Conservation (phyloP, 2,888 invertebrate species). For the Leucania comma region DNA sequence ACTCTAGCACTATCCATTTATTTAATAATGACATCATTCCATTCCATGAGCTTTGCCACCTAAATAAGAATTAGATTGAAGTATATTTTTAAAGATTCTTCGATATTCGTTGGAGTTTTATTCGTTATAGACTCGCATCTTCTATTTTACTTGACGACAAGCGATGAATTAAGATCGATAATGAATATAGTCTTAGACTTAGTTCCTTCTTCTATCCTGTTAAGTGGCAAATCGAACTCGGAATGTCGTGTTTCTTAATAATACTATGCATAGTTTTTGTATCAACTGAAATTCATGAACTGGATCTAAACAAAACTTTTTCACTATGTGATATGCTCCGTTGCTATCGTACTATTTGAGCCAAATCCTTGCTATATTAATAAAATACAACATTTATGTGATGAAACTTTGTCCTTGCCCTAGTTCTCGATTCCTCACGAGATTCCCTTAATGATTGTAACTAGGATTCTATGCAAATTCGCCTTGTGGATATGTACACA, state of each 20-base stretch:
- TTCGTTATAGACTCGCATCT: too few species aligned
- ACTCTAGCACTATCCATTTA: slow-evolving; percentile 18
- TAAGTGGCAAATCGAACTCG: neutral
- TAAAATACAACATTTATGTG: slow-evolving; percentile 15
- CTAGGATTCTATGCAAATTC: slow-evolving; percentile 41
- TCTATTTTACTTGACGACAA: too few species aligned
- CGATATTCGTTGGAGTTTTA: neutral
- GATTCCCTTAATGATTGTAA: slow-evolving; percentile 40
- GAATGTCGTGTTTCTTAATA: neutral
- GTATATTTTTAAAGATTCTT: neutral
- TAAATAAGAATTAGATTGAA: neutral
- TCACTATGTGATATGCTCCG: neutral
- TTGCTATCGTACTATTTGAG: slow-evolving; percentile 3
- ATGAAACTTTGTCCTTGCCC: slow-evolving; percentile 20
- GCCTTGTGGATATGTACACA: slow-evolving; percentile 2
- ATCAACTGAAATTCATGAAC: too few species aligned
- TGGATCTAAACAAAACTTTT: neutral
- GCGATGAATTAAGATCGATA: too few species aligned
- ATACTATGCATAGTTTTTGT: too few species aligned
- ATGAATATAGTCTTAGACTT: too few species aligned
- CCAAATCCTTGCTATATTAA: slow-evolving; percentile 16
- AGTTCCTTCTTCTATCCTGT: too few species aligned
- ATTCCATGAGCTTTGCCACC: slow-evolving; percentile 4
- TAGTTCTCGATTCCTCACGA: slow-evolving; percentile 29
- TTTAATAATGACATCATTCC: slow-evolving; percentile 27